These are phyloP conservation scores for Ochotona curzoniae DNA, from an alignment of 2,113 vertebrate species.

Conservation along the genomic window DNA sequence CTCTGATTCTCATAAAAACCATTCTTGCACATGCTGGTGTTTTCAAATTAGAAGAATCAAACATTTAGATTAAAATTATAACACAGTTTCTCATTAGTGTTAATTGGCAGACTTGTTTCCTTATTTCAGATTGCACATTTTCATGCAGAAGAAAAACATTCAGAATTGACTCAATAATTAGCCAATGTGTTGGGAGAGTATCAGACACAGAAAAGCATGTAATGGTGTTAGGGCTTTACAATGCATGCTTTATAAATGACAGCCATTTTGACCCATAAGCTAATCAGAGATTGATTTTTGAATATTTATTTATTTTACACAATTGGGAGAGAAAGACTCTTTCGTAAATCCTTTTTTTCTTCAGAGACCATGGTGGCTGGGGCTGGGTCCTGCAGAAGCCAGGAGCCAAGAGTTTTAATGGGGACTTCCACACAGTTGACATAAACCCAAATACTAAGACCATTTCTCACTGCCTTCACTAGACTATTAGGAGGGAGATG, in stretches of 20 bases:
- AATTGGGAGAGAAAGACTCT: too few relatives aligned
- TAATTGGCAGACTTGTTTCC: conserved; percentile 18
- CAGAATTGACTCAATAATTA: conserved; percentile 6
- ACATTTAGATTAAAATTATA: neutral
- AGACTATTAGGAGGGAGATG: too few relatives aligned
- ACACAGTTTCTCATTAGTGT: neutral
- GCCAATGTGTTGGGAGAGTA: neutral
- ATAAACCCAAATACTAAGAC: too few relatives aligned
- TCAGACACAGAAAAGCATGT: neutral
- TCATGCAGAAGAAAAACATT: neutral
- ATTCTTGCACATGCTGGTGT: neutral
- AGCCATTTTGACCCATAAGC: neutral
- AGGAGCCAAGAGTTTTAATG: too few relatives aligned
- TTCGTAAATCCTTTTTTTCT: too few relatives aligned
- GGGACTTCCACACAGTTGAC: too few relatives aligned
- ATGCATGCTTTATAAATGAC: neutral
- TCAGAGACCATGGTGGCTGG: too few relatives aligned
- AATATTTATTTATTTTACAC: too few relatives aligned
- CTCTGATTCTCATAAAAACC: neutral
- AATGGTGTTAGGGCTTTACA: neutral
- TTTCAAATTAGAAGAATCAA: neutral
- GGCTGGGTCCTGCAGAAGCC: too few relatives aligned
- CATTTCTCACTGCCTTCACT: too few relatives aligned
- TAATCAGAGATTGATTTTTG: neutral
- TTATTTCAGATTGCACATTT: neutral